Percentiles rank a stretch among this genome's conserved stretches.
phyloP scores from a whole-genome alignment of 2,113 vertebrate genomes.

The Hippolais icterina region DNA sequence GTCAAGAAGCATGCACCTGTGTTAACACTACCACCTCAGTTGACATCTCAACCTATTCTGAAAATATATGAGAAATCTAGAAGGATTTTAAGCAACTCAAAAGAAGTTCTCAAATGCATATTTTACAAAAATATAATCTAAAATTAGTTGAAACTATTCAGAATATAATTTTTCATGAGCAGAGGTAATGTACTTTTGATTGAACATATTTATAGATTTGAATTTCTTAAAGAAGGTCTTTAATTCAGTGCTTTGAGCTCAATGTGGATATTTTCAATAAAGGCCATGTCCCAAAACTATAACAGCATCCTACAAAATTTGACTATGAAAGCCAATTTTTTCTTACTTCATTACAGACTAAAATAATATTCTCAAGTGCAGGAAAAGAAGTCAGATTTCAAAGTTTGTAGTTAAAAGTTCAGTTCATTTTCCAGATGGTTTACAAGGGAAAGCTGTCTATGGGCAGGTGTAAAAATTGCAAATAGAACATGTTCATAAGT shows the following conservation, averaged over 20 bases:
- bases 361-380: background rate
- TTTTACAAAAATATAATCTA: background rate
- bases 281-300: background rate
- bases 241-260: background rate
- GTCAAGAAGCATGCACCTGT: background rate
- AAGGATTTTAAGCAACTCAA: background rate
- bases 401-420: background rate
- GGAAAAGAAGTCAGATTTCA: background rate
- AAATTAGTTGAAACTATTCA: background rate
- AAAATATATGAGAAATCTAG: background rate
- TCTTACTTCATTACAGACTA: background rate
- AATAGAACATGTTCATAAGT: background rate
- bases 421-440: background rate
- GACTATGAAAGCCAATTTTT: background rate
- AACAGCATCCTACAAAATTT: background rate
- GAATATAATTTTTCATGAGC: background rate
- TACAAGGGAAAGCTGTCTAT: background rate
- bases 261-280: background rate
- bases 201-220: background rate
- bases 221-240: background rate
- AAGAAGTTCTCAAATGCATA: background rate
- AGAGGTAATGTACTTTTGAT: background rate
- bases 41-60: background rate
- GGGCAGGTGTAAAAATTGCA: background rate
- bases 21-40: background rate